These are phyloP conservation scores for Prochilodus magdalenae DNA, from an alignment of 2,113 vertebrate species.

Conservation along the genomic window DNA sequence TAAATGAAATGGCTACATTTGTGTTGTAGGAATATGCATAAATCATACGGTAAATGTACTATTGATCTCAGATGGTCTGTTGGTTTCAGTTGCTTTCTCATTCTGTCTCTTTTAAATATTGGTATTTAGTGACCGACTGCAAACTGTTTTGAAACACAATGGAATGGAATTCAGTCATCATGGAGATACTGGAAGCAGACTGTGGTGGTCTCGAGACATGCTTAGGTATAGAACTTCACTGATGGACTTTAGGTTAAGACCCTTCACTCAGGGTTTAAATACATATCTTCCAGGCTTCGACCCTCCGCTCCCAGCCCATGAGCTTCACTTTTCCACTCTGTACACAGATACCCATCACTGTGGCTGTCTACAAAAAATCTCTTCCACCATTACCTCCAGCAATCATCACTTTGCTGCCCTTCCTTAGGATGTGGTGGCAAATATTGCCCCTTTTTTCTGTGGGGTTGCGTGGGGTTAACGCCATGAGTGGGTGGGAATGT, in stretches of 20 bases:
- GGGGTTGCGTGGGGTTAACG: not conserved
- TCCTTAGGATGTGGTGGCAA: not conserved
- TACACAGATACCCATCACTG: not conserved
- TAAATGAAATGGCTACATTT: too few species aligned
- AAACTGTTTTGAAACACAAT: not conserved
- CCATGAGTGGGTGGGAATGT: not conserved
- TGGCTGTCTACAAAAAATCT: not conserved
- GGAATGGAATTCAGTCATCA: not conserved
- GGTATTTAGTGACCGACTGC: not conserved
- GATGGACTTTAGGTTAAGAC: not conserved
- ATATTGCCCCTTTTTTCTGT: not conserved
- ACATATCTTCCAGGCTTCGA: not conserved
- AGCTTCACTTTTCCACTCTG: not conserved
- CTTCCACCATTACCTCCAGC: not conserved
- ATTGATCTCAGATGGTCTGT: too few species aligned
- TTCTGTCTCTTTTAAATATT: not conserved
- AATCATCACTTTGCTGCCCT: not conserved
- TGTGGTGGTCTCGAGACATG: not conserved
- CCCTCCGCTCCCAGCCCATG: not conserved
- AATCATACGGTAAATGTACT: too few species aligned
- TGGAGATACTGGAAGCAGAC: not conserved
- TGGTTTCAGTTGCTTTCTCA: not conserved
- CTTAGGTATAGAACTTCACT: conserved; percentile 1
- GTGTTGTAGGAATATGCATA: too few species aligned
- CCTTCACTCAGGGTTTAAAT: not conserved